Evolutionary conservation across 2,888 invertebrate species (phyloP).

Genomic region (Resseliella maxima): DNA sequence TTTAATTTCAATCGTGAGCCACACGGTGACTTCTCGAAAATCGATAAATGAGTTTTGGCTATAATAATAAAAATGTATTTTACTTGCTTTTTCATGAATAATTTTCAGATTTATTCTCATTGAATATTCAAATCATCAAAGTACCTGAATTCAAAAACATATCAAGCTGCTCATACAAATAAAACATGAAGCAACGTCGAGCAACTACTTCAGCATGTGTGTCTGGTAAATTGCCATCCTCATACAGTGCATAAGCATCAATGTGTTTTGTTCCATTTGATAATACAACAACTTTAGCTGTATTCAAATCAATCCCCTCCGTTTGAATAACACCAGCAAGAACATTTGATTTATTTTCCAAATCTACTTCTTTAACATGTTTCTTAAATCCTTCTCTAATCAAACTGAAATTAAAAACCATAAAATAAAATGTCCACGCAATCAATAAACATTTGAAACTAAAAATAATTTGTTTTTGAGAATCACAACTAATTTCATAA

Average conservation of each 20-base stretch:
- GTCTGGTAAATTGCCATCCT: constrained; percentile 86
- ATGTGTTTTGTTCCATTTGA: constrained; percentile 96
- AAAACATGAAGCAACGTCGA: constrained; percentile 81
- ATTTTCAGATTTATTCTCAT: too few relatives aligned
- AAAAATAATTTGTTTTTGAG: background rate
- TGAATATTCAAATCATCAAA: background rate
- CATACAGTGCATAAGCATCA: constrained; percentile 91
- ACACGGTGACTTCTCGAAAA: background rate
- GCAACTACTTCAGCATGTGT: constrained; percentile 97
- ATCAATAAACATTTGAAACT: background rate
- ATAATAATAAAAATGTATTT: background rate
- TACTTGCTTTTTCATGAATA: background rate
- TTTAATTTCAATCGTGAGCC: background rate
- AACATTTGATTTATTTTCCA: constrained; percentile 72
- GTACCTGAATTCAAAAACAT: background rate
- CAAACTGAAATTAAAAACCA: constrained; percentile 25
- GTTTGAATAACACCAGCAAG: constrained; percentile 95
- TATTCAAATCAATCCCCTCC: constrained; percentile 69
- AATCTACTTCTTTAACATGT: background rate
- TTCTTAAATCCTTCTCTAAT: background rate
- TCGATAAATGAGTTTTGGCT: background rate
- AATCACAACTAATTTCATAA: background rate
- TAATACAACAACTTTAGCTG: constrained; percentile 73
- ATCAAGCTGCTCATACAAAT: constrained; percentile 82
- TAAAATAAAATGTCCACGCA: background rate